phyloP scores from a whole-genome alignment of 2,797 vertebrate species.

The Bucorvus abyssinicus region DNA sequence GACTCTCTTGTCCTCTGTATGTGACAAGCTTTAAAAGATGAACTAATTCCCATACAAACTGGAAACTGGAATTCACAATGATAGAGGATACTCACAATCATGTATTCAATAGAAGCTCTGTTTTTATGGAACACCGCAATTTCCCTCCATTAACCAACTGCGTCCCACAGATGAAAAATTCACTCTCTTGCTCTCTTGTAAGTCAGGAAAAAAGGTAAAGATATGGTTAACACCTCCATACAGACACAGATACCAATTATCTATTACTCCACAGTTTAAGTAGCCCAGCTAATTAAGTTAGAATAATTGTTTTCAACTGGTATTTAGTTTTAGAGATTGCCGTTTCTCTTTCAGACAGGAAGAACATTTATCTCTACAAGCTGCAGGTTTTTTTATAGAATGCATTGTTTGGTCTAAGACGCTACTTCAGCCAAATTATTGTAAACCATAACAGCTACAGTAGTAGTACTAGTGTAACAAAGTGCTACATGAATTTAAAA shows the following conservation, averaged over 20 bases:
- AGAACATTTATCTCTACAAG: not conserved
- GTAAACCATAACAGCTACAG: not conserved
- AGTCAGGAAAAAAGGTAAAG: not conserved
- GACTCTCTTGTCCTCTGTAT: not conserved
- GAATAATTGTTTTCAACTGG: conserved; percentile 12
- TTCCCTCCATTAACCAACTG: not conserved
- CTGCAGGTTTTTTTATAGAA: not conserved
- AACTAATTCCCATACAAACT: too few species aligned
- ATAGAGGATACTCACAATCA: not conserved
- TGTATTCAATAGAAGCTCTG: not conserved
- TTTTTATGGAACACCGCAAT: not conserved
- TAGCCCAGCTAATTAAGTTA: conserved; percentile 12
- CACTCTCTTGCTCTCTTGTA: not conserved
- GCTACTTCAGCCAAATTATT: not conserved
- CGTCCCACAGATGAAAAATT: not conserved
- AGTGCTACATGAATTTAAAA: not conserved
- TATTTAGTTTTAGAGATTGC: not conserved
- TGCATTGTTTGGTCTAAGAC: not conserved
- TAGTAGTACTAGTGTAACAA: not conserved
- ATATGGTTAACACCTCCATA: not conserved
- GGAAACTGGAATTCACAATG: too few species aligned
- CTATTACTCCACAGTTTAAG: not conserved
- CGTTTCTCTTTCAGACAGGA: not conserved
- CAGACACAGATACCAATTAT: not conserved
- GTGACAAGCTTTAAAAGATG: not conserved